A percentile compares a stretch with the other conserved stretches of the same genome.
Evolutionary conservation across 1,140 invertebrate species (phyloP).

Genomic region (Cyclargus thomasi): DNA sequence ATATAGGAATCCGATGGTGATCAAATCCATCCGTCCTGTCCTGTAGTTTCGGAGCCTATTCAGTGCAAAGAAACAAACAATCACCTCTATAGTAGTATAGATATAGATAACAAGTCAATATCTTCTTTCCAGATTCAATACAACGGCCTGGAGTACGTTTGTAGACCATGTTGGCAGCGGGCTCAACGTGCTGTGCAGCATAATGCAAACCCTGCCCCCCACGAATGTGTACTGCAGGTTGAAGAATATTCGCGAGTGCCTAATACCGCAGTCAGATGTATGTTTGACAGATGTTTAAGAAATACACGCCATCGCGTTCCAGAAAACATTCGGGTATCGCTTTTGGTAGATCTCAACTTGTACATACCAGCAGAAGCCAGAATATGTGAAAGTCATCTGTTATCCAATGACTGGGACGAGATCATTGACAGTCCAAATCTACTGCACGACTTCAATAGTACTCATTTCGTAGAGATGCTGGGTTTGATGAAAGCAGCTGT

Average conservation of each 20-base stretch:
- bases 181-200: slow-evolving; percentile 6
- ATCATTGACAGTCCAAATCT: slow-evolving; percentile 12
- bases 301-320: background rate
- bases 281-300: background rate
- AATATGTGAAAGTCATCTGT: background rate
- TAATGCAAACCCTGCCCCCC: background rate
- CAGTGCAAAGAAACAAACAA: no score
- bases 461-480: slow-evolving; percentile 3
- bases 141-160: slow-evolving; percentile 7
- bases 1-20: no score
- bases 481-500: slow-evolving; percentile 4
- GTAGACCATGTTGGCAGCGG: slow-evolving; percentile 11
- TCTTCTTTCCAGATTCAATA: background rate
- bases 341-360: background rate
- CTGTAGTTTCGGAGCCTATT: no score
- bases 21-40: no score
- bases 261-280: background rate
- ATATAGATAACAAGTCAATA: no score
- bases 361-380: background rate
- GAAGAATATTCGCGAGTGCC: slow-evolving; percentile 13
- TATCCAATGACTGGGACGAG: slow-evolving; percentile 2
- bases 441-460: background rate
- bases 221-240: background rate
- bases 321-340: background rate
- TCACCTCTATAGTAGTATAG: no score